A percentile compares a stretch with the other conserved stretches of the same genome.
Evolutionary conservation across 1,140 invertebrate genomes (phyloP).

Genomic region (Drosophila kepulauana): DNA sequence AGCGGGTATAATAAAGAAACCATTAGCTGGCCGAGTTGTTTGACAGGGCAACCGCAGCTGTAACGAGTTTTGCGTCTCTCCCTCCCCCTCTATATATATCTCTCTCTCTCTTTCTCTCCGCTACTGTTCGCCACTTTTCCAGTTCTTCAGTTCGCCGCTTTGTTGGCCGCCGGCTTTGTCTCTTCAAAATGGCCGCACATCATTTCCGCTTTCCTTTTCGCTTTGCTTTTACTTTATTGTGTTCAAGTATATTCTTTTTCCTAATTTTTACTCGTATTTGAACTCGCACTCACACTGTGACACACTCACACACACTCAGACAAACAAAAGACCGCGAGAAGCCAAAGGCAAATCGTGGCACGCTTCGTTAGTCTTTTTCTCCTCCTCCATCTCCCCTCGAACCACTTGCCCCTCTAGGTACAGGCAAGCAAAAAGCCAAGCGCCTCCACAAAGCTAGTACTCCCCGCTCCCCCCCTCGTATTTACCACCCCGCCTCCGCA

Average conservation of each 20-base stretch:
- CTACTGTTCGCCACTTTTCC: conserved; percentile 17
- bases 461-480: not conserved
- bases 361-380: conserved; percentile 64
- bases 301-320: not conserved
- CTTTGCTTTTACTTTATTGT: conserved; percentile 13
- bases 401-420: not conserved
- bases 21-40: conserved; percentile 38
- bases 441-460: conserved; percentile 4
- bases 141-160: conserved; percentile 1
- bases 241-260: conserved; percentile 19
- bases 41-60: conserved; percentile 40
- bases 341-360: conserved; percentile 51
- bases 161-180: conserved; percentile 62
- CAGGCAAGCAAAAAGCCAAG: not conserved
- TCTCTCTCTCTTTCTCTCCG: too few species aligned
- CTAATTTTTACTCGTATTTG: conserved; percentile 45
- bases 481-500: not conserved
- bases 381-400: not conserved
- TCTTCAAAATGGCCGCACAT: conserved; percentile 62
- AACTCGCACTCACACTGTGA: conserved; percentile 11
- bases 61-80: conserved; percentile 39
- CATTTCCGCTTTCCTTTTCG: conserved; percentile 63
- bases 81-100: not conserved
- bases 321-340: conserved; percentile 1
- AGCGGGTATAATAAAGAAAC: conserved; percentile 14